phyloP scores from a whole-genome alignment of 2,888 invertebrate genomes.

The Chalcis sispes region DNA sequence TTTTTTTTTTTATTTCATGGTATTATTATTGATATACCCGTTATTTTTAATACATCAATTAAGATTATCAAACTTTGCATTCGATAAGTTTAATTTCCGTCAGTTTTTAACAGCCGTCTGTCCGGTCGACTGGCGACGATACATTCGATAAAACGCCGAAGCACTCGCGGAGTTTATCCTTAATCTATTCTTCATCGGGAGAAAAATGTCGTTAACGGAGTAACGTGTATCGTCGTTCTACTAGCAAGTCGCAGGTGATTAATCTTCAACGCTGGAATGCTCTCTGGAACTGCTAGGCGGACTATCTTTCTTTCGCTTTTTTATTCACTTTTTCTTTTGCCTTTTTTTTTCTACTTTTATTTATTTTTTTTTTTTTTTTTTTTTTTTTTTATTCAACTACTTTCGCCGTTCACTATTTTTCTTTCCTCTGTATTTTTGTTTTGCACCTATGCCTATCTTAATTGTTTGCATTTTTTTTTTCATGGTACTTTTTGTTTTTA shows the following conservation, averaged over 20 bases:
- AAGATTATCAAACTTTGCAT: too few species aligned
- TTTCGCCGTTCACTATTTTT: not conserved
- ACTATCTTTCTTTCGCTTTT: not conserved
- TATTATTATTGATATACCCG: too few species aligned
- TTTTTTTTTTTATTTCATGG: too few species aligned
- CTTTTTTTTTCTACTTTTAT: not conserved
- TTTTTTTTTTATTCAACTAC: not conserved
- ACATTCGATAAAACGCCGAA: slow-evolving; percentile 50
- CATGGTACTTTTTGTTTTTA: too few species aligned
- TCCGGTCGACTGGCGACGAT: slow-evolving; percentile 46
- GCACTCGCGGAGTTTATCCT: slow-evolving; percentile 34
- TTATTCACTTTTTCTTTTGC: not conserved
- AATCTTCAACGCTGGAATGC: slow-evolving; percentile 59
- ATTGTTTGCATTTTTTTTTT: too few species aligned
- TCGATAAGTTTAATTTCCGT: not conserved
- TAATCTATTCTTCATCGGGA: slow-evolving; percentile 40
- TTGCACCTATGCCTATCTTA: too few species aligned
- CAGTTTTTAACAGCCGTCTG: slow-evolving; percentile 22
- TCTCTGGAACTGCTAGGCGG: slow-evolving; percentile 1
- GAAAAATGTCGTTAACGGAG: slow-evolving; percentile 42
- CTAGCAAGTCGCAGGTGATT: slow-evolving; percentile 61
- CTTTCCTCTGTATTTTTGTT: too few species aligned
- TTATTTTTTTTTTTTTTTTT: slow-evolving; percentile 3
- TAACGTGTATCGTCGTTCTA: slow-evolving; percentile 56
- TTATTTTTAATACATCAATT: too few species aligned